Conservation (phyloP, 2,113 vertebrate genomes). For the Anhinga anhinga region DNA sequence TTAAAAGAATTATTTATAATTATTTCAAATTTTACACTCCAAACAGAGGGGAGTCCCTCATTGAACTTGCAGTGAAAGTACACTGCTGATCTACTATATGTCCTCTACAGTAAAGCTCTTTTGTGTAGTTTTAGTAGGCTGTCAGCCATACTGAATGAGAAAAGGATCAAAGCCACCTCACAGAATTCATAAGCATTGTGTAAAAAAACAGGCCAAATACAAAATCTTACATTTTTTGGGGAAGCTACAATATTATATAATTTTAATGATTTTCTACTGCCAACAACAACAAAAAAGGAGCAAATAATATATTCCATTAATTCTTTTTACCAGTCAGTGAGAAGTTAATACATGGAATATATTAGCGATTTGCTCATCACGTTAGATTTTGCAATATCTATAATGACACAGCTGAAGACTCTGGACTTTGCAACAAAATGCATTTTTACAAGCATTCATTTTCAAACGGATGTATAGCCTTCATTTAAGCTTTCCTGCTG, state of each 20-base stretch:
- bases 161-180: constrained; percentile 19
- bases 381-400: not conserved
- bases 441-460: not conserved
- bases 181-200: not conserved
- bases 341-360: constrained; percentile 9
- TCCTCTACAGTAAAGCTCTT: not conserved
- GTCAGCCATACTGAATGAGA: not conserved
- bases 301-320: constrained; percentile 12
- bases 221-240: not conserved
- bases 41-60: not conserved
- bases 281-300: not conserved
- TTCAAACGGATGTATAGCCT: not conserved
- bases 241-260: not conserved
- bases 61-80: not conserved
- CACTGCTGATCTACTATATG: not conserved
- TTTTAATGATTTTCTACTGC: constrained; percentile 48
- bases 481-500: not conserved
- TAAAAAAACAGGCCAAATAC: not conserved
- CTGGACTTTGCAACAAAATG: not conserved
- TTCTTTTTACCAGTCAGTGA: constrained; percentile 39
- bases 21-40: not conserved
- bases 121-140: not conserved
- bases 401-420: not conserved
- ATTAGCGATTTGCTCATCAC: constrained; percentile 32
- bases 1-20: not conserved